Evolutionary conservation across 1,140 invertebrate species (phyloP).

Genomic region (Mycetomoellerius zeteki): DNA sequence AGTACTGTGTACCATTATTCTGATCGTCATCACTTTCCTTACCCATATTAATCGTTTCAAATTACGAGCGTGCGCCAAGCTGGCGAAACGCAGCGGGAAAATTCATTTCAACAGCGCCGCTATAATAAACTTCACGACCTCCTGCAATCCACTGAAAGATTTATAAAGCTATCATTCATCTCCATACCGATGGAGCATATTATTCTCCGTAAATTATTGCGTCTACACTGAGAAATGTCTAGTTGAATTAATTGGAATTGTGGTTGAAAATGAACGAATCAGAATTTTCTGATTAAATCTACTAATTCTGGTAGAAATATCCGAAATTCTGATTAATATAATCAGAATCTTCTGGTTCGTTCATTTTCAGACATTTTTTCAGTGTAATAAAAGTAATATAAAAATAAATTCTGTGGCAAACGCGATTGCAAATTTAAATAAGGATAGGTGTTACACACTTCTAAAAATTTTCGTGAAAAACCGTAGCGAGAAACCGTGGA

Average conservation of each 20-base stretch:
- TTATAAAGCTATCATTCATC: not conserved
- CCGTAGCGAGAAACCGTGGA: not conserved
- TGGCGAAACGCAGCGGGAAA: slow-evolving; percentile 2
- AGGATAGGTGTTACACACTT: not conserved
- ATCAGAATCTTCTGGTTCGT: too few relatives aligned
- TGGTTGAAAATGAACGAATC: too few relatives aligned
- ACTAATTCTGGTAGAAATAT: too few relatives aligned
- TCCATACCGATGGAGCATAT: not conserved
- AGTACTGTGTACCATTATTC: slow-evolving; percentile 48
- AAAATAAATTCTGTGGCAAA: not conserved
- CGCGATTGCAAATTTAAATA: not conserved
- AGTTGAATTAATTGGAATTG: too few relatives aligned
- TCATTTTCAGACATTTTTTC: too few relatives aligned
- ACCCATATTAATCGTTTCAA: slow-evolving; percentile 46
- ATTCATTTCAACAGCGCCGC: not conserved
- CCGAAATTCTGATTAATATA: too few relatives aligned
- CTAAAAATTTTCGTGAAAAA: not conserved
- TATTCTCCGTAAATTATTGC: not conserved
- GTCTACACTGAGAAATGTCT: too few relatives aligned
- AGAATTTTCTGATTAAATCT: too few relatives aligned
- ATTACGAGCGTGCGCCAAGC: not conserved
- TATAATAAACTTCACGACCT: not conserved
- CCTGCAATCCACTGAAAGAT: not conserved
- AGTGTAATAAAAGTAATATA: not conserved
- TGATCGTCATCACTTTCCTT: slow-evolving; percentile 61